A percentile compares a stretch with the other conserved stretches of the same genome.
phyloP scores from a whole-genome alignment of 2,113 vertebrate genomes.

The Mesoclemmys tuberculata region DNA sequence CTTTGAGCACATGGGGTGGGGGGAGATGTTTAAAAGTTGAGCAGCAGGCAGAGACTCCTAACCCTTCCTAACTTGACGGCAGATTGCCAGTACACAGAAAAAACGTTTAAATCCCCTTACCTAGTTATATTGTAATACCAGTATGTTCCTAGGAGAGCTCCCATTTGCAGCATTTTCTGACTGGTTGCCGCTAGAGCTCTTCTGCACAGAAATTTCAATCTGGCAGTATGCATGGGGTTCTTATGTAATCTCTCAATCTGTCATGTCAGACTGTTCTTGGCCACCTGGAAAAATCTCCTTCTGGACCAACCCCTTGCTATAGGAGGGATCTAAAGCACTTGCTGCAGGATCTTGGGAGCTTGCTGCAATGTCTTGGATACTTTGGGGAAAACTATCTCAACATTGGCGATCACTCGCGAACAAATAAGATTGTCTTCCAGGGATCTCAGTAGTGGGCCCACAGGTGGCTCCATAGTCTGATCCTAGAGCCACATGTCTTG shows the following conservation, averaged over 20 bases:
- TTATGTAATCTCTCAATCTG: constrained; percentile 4
- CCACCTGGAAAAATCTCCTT: neutral
- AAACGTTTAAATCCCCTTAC: neutral
- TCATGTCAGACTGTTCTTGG: neutral
- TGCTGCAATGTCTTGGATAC: neutral
- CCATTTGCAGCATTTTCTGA: constrained; percentile 1
- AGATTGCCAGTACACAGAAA: neutral
- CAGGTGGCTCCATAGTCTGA: too few species aligned
- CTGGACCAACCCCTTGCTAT: neutral
- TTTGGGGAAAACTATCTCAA: too few species aligned
- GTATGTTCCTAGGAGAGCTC: neutral
- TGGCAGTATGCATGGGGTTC: neutral
- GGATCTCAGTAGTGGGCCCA: too few species aligned
- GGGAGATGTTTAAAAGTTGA: neutral
- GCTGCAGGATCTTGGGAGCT: neutral
- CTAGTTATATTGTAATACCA: neutral
- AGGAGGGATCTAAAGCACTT: neutral
- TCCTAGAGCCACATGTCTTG: too few species aligned
- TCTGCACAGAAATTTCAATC: constrained; percentile 7
- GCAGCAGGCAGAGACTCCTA: constrained; percentile 15
- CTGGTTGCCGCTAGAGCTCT: constrained; percentile 18
- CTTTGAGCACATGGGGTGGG: neutral
- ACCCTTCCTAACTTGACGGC: constrained; percentile 6
- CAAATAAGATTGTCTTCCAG: too few species aligned
- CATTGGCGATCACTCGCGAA: too few species aligned